Conservation (phyloP, 2,888 invertebrate species). For the Phaedon cochleariae region DNA sequence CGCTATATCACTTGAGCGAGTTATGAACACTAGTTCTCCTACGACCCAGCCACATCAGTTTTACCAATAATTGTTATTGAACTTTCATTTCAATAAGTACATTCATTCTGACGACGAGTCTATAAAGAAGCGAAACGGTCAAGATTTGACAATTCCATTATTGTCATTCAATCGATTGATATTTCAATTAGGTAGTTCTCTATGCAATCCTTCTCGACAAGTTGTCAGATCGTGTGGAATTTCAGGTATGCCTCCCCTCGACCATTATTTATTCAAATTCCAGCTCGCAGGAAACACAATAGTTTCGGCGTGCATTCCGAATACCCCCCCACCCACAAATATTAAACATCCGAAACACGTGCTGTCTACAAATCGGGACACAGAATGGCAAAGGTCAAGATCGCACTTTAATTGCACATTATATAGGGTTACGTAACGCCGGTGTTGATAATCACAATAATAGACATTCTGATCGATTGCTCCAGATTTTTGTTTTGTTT, state of each 20-base stretch:
- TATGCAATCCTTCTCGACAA: too few relatives aligned
- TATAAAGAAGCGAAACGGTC: too few relatives aligned
- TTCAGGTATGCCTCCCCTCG: not conserved
- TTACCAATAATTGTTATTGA: too few relatives aligned
- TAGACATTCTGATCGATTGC: not conserved
- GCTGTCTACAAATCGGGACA: conserved; percentile 22
- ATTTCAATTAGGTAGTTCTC: not conserved
- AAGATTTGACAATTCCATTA: too few relatives aligned
- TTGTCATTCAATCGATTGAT: too few relatives aligned
- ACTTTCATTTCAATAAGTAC: too few relatives aligned
- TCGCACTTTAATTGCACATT: conserved; percentile 18
- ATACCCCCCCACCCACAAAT: conserved; percentile 5
- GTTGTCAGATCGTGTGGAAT: not conserved
- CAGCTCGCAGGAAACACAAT: conserved; percentile 1
- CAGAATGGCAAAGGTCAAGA: conserved; percentile 19
- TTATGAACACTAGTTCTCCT: too few relatives aligned
- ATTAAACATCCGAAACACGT: conserved; percentile 15
- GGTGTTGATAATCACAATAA: conserved; percentile 14
- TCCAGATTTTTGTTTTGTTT: not conserved
- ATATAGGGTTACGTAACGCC: conserved; percentile 18
- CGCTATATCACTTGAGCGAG: too few relatives aligned
- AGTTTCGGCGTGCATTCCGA: conserved; percentile 3
- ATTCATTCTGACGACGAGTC: too few relatives aligned
- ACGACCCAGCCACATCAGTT: too few relatives aligned
- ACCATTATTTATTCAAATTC: conserved; percentile 1